Evolutionary conservation across 2,888 invertebrate genomes (phyloP), one percentile per base, ranked within the genome.

Genomic region (Melipona beecheii): DNA sequence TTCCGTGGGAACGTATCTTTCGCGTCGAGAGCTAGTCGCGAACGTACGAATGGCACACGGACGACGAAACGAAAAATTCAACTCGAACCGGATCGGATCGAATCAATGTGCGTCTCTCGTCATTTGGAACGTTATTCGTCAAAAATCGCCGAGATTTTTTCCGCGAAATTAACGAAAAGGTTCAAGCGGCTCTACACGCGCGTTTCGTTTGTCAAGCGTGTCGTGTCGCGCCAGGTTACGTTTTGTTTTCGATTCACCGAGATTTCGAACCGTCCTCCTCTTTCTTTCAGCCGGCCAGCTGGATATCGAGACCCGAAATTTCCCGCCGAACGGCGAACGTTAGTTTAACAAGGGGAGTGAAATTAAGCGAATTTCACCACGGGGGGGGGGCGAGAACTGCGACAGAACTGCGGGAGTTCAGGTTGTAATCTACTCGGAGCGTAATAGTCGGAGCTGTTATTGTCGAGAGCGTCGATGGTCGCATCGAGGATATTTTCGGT

Each of bases 381-480:
- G 36, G 9, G 3, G 0, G 36, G 1, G 27, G 11, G n/a, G 24
- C 19, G 31, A n/a, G 62, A 78, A 73, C 54, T 27, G 50, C n/a
- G 77, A 52, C 49, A 54, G 36, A 11, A 24, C 2, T 6, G 54
- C 36, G 1, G 1, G 60, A 62, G 72, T 68, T 54, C 2, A 17
- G n/a, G 24, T 49, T 52, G 21, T 73, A 69, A 81, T 50, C 27
- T 36, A n/a, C 62, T 62, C 43, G 72, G 36, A 56, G 69, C 36
- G 21, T 60, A 49, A 15, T 54, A 49, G n/a, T 50, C 52, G 21
- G 17, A 50, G 24, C 68, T 64, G 81, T 72, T 60, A 70, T 64
- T 58, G 60, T 43, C n/a, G 50, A 24, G 19, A 19, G 50, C 31
- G 50, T 50, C 49, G 60, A 24, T 36, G 31, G 19, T 49, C 52